These are phyloP conservation scores for Aeoliscus strigatus DNA, from an alignment of 2,797 vertebrate genomes.

Conservation along the genomic window DNA sequence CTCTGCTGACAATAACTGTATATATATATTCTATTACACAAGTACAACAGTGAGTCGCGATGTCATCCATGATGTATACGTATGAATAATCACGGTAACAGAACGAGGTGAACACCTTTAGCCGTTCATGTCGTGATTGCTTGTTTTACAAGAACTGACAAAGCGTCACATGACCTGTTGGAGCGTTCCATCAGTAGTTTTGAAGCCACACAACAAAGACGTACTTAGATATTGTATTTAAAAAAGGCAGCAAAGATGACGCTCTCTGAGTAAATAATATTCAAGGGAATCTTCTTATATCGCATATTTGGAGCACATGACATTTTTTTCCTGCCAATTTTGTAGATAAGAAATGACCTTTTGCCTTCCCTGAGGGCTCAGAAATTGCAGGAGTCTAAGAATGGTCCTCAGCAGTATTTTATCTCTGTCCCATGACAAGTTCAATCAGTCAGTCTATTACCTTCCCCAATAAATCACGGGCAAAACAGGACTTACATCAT, in stretches of 20 bases:
- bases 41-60: slow-evolving; percentile 39
- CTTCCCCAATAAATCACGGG: slow-evolving; percentile 68
- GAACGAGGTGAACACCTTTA: no score
- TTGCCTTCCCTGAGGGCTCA: slow-evolving; percentile 60
- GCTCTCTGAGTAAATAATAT: slow-evolving; percentile 23
- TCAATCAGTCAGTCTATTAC: slow-evolving; percentile 77
- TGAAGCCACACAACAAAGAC: slow-evolving; percentile 31
- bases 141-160: slow-evolving; percentile 33
- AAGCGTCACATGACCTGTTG: slow-evolving; percentile 1
- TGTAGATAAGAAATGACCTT: slow-evolving; percentile 56
- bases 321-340: slow-evolving; percentile 31
- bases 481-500: slow-evolving; percentile 49
- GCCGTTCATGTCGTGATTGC: slow-evolving; percentile 17
- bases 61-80: slow-evolving; percentile 39
- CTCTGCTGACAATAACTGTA: slow-evolving; percentile 17
- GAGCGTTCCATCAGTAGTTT: slow-evolving; percentile 38
- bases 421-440: slow-evolving; percentile 66
- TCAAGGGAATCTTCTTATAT: slow-evolving; percentile 28
- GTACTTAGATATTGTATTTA: slow-evolving; percentile 19
- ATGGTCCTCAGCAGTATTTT: slow-evolving; percentile 68
- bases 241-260: slow-evolving; percentile 28
- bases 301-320: slow-evolving; percentile 23
- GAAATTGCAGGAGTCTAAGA: slow-evolving; percentile 65
- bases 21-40: slow-evolving; percentile 40
- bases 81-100: slow-evolving; percentile 66